phyloP scores from a whole-genome alignment of 2,888 invertebrate species.

The Pyrocoelia pectoralis region DNA sequence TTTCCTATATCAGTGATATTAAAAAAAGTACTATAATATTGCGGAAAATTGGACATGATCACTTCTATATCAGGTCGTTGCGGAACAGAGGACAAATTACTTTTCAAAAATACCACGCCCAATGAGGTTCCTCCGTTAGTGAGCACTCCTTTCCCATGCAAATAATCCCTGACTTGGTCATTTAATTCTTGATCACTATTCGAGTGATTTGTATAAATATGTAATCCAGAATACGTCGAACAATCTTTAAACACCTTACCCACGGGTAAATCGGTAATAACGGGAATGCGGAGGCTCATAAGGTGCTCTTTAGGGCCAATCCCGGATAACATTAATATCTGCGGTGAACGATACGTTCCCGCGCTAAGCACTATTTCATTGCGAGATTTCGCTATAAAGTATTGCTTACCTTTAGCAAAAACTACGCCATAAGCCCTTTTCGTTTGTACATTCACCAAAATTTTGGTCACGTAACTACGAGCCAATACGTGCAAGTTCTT shows the following conservation, averaged over 20 bases:
- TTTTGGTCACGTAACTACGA: constrained; percentile 59
- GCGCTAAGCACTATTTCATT: constrained; percentile 86
- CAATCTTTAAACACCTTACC: constrained; percentile 62
- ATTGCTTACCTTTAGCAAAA: neutral
- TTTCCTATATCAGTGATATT: too few relatives aligned
- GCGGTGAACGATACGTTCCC: constrained; percentile 91
- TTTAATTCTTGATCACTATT: too few relatives aligned
- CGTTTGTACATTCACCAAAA: neutral
- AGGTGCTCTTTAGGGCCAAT: constrained; percentile 82
- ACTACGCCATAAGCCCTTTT: neutral
- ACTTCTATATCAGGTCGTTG: too few relatives aligned
- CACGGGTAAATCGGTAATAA: constrained; percentile 80
- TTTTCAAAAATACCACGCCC: too few relatives aligned
- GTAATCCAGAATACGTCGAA: too few relatives aligned
- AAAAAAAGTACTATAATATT: neutral
- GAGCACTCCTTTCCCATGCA: too few relatives aligned
- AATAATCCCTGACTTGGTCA: too few relatives aligned
- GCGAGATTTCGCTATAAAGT: constrained; percentile 66
- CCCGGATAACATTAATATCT: constrained; percentile 87
- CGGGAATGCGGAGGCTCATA: constrained; percentile 72
- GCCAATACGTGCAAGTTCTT: constrained; percentile 67
- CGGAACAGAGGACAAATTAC: too few relatives aligned
- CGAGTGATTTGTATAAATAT: too few relatives aligned
- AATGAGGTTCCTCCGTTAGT: too few relatives aligned
- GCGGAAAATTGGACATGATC: too few relatives aligned